Percentiles rank a stretch among this genome's conserved stretches.
phyloP scores from a whole-genome alignment of 2,888 invertebrate genomes.

The Ichneumoninae sp. region DNA sequence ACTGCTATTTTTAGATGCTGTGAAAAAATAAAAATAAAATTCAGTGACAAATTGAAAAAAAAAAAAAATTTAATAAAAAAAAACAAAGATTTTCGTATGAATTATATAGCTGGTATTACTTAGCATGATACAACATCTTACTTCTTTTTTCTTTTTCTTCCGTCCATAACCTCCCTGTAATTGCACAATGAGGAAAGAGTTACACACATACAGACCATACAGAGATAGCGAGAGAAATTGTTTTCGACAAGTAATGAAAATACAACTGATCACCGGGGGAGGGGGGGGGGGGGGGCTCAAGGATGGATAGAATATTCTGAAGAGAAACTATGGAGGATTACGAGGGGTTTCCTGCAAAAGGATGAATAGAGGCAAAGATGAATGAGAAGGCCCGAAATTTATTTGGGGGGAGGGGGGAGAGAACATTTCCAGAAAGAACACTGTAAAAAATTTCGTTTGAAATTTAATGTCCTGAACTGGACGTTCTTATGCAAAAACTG shows the following conservation, averaged over 20 bases:
- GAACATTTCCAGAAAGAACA: slow-evolving; percentile 1
- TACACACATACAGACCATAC: slow-evolving; percentile 83
- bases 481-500: no score
- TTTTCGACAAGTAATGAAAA: slow-evolving; percentile 70
- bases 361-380: slow-evolving; percentile 10
- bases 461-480: no score
- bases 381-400: slow-evolving; percentile 7
- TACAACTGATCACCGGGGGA: slow-evolving; percentile 63
- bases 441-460: background rate
- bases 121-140: slow-evolving; percentile 89
- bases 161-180: slow-evolving; percentile 97
- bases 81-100: slow-evolving; percentile 72
- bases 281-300: background rate
- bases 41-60: slow-evolving; percentile 55
- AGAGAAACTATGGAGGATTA: slow-evolving; percentile 14
- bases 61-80: slow-evolving; percentile 38
- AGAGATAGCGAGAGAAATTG: slow-evolving; percentile 75
- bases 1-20: slow-evolving; percentile 58
- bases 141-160: slow-evolving; percentile 99
- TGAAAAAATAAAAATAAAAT: slow-evolving; percentile 50
- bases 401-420: background rate
- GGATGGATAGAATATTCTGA: slow-evolving; percentile 2
- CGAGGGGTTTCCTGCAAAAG: slow-evolving; percentile 14
- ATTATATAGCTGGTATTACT: slow-evolving; percentile 77
- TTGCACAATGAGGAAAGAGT: slow-evolving; percentile 85